Percentiles rank a stretch among this genome's conserved stretches.
Conservation (phyloP, 2,113 vertebrate species). For the Puma concolor region DNA sequence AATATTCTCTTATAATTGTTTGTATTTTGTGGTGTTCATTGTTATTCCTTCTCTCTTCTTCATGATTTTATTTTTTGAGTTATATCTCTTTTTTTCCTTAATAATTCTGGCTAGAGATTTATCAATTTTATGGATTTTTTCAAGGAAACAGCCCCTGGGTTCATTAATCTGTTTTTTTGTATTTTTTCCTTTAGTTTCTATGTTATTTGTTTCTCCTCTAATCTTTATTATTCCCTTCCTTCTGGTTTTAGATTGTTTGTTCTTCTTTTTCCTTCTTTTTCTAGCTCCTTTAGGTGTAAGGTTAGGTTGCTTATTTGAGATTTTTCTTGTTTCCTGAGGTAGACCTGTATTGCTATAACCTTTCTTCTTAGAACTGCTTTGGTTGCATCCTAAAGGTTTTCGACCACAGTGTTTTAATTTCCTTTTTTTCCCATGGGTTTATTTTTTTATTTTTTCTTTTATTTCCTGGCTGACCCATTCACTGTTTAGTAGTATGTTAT, state of each 20-base stretch:
- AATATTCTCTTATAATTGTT: not conserved
- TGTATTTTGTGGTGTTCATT: not conserved
- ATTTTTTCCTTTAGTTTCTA: not conserved
- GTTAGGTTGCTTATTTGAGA: not conserved
- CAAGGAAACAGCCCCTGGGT: not conserved
- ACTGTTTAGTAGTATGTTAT: not conserved
- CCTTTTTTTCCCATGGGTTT: not conserved
- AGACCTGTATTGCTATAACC: not conserved
- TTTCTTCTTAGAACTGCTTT: not conserved
- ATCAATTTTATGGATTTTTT: not conserved
- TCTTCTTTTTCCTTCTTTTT: not conserved
- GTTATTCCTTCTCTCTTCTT: not conserved
- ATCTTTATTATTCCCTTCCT: not conserved
- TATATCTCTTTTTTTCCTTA: not conserved
- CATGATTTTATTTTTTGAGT: not conserved
- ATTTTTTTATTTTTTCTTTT: not conserved
- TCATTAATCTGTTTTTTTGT: not conserved
- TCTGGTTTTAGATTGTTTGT: not conserved
- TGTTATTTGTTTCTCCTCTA: not conserved
- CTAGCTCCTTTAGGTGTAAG: not conserved
- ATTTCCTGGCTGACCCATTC: not conserved
- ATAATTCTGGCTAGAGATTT: not conserved
- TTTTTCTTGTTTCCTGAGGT: not conserved
- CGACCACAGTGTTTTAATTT: not conserved
- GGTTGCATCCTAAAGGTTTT: not conserved